phyloP scores from a whole-genome alignment of 53 echinoderm and acorn worm genomes.

The Temnopleurus reevesii region DNA sequence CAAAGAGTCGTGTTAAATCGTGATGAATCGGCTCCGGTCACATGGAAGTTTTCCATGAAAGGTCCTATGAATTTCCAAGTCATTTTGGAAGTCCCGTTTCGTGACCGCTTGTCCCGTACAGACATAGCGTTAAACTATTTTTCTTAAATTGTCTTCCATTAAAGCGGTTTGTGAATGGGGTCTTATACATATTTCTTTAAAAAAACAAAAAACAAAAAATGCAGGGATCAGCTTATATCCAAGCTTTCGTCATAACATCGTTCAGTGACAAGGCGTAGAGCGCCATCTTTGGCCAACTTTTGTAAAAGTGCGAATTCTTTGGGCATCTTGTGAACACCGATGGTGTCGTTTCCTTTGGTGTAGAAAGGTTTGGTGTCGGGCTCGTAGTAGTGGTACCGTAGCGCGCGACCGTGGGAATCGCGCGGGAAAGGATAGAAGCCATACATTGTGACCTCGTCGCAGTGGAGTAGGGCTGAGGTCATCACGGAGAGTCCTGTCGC shows the following conservation, averaged over 20 bases:
- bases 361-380: neutral
- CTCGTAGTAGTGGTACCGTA: slow-evolving; percentile 54
- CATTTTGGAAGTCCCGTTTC: no score
- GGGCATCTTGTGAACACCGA: slow-evolving; percentile 54
- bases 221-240: neutral
- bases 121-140: no score
- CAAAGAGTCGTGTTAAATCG: no score
- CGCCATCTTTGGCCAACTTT: slow-evolving; percentile 23
- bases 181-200: no score
- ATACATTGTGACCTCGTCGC: slow-evolving; percentile 45
- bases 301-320: slow-evolving; percentile 25
- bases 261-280: slow-evolving; percentile 38
- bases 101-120: no score
- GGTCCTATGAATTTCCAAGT: no score
- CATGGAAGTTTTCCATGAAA: no score
- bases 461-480: slow-evolving; percentile 37
- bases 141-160: no score
- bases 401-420: slow-evolving; percentile 6
- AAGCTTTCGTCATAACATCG: slow-evolving; percentile 7
- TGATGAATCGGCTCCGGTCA: no score
- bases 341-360: neutral
- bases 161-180: no score
- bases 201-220: no score
- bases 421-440: slow-evolving; percentile 48
- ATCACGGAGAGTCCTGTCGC: slow-evolving; percentile 43